phyloP scores from a whole-genome alignment of 2,797 vertebrate genomes.

The Hydrocynus forskahlii region DNA sequence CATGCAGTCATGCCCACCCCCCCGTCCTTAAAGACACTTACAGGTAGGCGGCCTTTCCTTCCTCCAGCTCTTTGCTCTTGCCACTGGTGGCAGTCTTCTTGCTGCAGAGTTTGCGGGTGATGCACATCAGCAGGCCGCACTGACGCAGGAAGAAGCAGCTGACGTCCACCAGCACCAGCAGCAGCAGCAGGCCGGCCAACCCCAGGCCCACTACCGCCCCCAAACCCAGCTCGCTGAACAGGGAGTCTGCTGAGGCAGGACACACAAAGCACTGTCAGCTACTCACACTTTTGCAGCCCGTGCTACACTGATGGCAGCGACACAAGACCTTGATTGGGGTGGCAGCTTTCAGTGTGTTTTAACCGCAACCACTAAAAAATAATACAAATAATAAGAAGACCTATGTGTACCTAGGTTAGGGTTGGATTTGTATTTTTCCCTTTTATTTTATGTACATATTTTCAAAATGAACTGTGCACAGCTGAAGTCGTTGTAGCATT shows the following conservation, averaged over 20 bases:
- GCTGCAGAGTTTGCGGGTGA: slow-evolving; percentile 92
- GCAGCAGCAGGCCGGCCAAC: slow-evolving; percentile 89
- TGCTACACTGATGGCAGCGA: too few relatives aligned
- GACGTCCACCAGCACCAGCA: slow-evolving; percentile 92
- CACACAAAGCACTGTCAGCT: slow-evolving; percentile 52
- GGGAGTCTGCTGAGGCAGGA: slow-evolving; percentile 89
- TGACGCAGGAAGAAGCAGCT: slow-evolving; percentile 97
- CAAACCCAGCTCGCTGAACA: slow-evolving; percentile 95
- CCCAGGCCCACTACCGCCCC: slow-evolving; percentile 93
- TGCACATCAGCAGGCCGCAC: slow-evolving; percentile 96
- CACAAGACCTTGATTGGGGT: too few relatives aligned
- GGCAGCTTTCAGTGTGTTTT: too few relatives aligned
- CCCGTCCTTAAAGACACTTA: slow-evolving; percentile 76
- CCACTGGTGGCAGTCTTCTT: slow-evolving; percentile 93
- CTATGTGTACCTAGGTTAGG: too few relatives aligned
- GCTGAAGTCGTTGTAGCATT: too few relatives aligned
- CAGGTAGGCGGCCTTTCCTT: slow-evolving; percentile 98
- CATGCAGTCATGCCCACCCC: neutral
- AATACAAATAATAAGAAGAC: too few relatives aligned
- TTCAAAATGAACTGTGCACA: too few relatives aligned
- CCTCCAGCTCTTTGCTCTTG: slow-evolving; percentile 96
- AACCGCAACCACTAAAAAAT: too few relatives aligned
- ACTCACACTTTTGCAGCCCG: neutral
- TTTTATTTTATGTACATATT: too few relatives aligned
- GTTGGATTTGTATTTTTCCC: too few relatives aligned